Base-by-base conservation (phyloP, 2,888 invertebrate genomes). In the Athripsodes cinereus region DNA sequence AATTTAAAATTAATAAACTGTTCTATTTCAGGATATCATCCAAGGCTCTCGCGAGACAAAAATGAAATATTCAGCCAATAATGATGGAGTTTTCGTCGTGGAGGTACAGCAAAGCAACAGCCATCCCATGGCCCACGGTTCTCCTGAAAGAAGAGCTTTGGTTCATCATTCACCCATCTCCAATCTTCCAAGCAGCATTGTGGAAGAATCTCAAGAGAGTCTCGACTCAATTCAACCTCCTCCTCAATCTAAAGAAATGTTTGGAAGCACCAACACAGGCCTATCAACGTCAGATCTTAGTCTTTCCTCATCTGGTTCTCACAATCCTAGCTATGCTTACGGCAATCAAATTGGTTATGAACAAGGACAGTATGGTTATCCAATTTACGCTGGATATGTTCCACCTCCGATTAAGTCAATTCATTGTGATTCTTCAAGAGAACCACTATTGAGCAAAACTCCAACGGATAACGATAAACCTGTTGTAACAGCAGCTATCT, bases 251-350 rank as follows among this genome's bases (percentile, higher is more conserved):
- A 55, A 74, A 75, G 58, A 69, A 64, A 62, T 70, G 69, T 55
- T 73, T 16, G 54, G 11, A 49, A 50, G 52, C 58, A 22, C 55
- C 59, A 85, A 85, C 67, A 90, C 90, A 0, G 92, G 92, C 0
- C 78, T 92, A 1, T 88, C 90, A 3, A 90, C 90, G 68, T 92
- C 92, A 3, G 89, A 90, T 68, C 77, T 88, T 1, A 89, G 89
- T 68, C 81, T 88, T 68, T 85, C 86, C 16, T 89, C 89, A 22
- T 79, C 81, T 50, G 84, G 84, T 13, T 84, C 85, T 34, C 84
- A 85, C 57, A 88, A 88, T 69, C 85, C 85, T 13, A 87, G 86
- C 61, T 87, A 92, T 70, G 82, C 86, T 49, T 92, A 92, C 69
- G 87, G 90, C 56, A 90, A 87, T 69, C 92, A 92, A 72, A 77